phyloP scores from a whole-genome alignment of 2,888 invertebrate species.

The Scaptomyza caliginosa region DNA sequence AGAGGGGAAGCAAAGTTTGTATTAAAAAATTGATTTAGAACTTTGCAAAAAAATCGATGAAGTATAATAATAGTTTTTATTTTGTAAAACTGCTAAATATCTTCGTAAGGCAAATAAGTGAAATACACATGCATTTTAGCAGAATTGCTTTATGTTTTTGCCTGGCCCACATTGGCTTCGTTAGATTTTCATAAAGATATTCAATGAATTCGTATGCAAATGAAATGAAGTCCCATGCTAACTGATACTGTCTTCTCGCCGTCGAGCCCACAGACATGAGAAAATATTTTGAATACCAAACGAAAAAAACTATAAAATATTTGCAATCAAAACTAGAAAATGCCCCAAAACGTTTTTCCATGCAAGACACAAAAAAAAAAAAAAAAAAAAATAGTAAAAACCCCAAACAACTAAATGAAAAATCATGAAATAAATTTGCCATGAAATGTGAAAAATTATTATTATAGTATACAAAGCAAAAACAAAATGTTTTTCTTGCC shows the following conservation, averaged over 20 bases:
- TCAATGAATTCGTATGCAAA: slow-evolving; percentile 48
- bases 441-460: slow-evolving; percentile 36
- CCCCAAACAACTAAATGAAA: slow-evolving; percentile 45
- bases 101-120: background rate
- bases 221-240: slow-evolving; percentile 27
- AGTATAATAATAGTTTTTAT: background rate
- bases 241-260: background rate
- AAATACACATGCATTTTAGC: slow-evolving; percentile 7
- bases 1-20: too few species aligned
- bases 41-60: background rate
- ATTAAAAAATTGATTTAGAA: background rate
- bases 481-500: slow-evolving; percentile 18
- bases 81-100: background rate
- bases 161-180: background rate
- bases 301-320: slow-evolving; percentile 69
- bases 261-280: slow-evolving; percentile 20
- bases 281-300: slow-evolving; percentile 49
- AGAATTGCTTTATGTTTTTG: slow-evolving; percentile 21
- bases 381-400: too few species aligned
- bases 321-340: slow-evolving; percentile 49
- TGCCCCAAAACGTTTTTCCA: slow-evolving; percentile 15
- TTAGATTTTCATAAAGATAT: slow-evolving; percentile 15
- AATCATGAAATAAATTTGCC: slow-evolving; percentile 62
- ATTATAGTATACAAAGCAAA: slow-evolving; percentile 28
- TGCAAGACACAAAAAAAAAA: too few species aligned